These are phyloP conservation scores for Theonella swinhoei DNA, from an alignment of 37 sponge, comb jelly and placozoan species.

Conservation along the genomic window DNA sequence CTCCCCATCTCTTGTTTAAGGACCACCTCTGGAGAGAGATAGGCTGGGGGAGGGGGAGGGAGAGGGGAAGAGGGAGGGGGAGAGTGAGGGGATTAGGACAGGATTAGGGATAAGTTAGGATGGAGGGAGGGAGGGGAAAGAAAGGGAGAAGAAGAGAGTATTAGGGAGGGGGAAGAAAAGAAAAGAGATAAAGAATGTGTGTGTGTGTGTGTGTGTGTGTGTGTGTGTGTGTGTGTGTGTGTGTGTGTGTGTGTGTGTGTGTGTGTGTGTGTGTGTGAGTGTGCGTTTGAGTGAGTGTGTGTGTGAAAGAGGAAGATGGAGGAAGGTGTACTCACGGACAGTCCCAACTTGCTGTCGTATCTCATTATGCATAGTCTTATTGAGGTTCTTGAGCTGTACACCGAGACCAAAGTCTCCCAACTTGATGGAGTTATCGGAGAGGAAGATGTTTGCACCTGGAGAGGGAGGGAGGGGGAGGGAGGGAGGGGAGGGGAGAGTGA, in stretches of 20 bases:
- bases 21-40: slow-evolving; percentile 90
- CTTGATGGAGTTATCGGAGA: slow-evolving; percentile 74
- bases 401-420: slow-evolving; percentile 89
- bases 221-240: no score
- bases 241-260: no score
- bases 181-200: no score
- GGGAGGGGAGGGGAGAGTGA: no score
- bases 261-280: no score
- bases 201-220: no score
- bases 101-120: not conserved
- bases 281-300: not conserved
- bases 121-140: not conserved
- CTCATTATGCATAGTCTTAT: slow-evolving; percentile 43
- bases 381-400: slow-evolving; percentile 72
- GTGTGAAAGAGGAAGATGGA: no score
- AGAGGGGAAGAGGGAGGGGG: not conserved
- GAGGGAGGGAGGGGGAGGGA: no score
- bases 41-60: slow-evolving; percentile 34
- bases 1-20: slow-evolving; percentile 58
- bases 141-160: no score
- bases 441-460: slow-evolving; percentile 85
- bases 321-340: slow-evolving; percentile 55
- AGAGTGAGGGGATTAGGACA: not conserved
- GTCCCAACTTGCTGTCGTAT: slow-evolving; percentile 65
- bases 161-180: no score